These are phyloP conservation scores for Cheilinus undulatus DNA, from an alignment of 2,113 vertebrate species.

Conservation along the genomic window DNA sequence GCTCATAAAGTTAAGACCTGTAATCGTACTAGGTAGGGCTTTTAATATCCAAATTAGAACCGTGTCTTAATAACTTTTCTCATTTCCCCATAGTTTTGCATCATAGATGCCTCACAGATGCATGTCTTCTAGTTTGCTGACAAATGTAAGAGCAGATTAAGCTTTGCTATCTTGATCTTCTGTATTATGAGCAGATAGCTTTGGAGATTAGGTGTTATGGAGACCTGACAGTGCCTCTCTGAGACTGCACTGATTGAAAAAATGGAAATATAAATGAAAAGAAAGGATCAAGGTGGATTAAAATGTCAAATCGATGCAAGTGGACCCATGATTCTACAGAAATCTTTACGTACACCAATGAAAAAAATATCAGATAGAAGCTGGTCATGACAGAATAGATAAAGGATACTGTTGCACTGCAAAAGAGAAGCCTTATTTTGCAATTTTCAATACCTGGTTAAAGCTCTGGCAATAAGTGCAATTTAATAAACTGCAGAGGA, in stretches of 20 bases:
- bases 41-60: conserved; percentile 42
- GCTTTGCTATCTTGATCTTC: conserved; percentile 5
- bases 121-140: conserved; percentile 21
- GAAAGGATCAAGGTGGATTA: not conserved
- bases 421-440: not conserved
- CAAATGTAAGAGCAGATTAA: conserved; percentile 33
- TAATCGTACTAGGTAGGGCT: conserved; percentile 34
- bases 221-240: not conserved
- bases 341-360: no score
- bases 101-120: conserved; percentile 5
- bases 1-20: conserved; percentile 25
- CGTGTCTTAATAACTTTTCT: conserved; percentile 29
- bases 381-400: no score
- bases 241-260: no score
- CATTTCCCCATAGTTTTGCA: conserved; percentile 10
- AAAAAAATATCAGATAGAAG: no score
- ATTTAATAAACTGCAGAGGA: conserved; percentile 1
- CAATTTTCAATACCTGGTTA: conserved; percentile 24
- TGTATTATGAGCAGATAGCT: conserved; percentile 2
- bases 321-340: no score
- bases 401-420: not conserved
- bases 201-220: not conserved
- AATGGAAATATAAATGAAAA: not conserved
- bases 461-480: conserved; percentile 7
- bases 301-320: no score